A percentile compares a stretch with the other conserved stretches of the same genome.
Evolutionary conservation across 1,140 invertebrate genomes (phyloP).

Genomic region (Tetragnatha versicolor): DNA sequence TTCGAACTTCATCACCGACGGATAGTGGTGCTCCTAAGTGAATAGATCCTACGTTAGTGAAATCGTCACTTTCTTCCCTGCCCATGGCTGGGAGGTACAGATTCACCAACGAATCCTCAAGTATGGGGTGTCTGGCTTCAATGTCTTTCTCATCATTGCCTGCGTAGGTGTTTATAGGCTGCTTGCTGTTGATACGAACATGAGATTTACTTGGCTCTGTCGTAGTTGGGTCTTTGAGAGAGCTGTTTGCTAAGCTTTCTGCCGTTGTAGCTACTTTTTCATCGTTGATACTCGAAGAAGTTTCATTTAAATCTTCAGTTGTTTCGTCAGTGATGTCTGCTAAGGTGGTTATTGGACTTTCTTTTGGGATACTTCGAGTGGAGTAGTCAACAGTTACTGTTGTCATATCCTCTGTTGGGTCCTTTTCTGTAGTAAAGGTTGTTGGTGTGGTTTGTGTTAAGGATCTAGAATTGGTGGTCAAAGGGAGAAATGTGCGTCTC

Average conservation of each 20-base stretch:
- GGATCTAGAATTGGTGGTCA: no score
- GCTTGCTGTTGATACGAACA: conserved; percentile 14
- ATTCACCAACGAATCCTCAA: background rate
- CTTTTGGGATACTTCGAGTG: no score
- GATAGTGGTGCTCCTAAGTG: conserved; percentile 39
- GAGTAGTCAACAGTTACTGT: no score
- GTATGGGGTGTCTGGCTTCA: background rate
- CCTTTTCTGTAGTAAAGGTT: no score
- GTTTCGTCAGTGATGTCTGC: no score
- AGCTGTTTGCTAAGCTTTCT: background rate
- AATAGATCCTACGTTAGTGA: conserved; percentile 31
- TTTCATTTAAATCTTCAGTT: no score
- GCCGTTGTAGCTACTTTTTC: no score
- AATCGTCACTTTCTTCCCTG: background rate
- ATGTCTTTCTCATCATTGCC: background rate
- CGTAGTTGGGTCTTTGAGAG: background rate
- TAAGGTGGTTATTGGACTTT: no score
- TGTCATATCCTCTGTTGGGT: no score
- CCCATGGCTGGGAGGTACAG: background rate
- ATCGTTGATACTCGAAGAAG: no score
- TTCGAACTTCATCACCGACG: background rate
- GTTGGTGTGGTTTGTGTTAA: no score
- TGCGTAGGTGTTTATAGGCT: background rate
- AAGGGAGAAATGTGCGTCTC: no score
- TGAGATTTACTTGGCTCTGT: background rate